A percentile compares a stretch with the other conserved stretches of the same genome.
These are phyloP conservation scores for Euwallacea similis DNA, from an alignment of 1,140 invertebrate genomes.

Conservation along the genomic window DNA sequence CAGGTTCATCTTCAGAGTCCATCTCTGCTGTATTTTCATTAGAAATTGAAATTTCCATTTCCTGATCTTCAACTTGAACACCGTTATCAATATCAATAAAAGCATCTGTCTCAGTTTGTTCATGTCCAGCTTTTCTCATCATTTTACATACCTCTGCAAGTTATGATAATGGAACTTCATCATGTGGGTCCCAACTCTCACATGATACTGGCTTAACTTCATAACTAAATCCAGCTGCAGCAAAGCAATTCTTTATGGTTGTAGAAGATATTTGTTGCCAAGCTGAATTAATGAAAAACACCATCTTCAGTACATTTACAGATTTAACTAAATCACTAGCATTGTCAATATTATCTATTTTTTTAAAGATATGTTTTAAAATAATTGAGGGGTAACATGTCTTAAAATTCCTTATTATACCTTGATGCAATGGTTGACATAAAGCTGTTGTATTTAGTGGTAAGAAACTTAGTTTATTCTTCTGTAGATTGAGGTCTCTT, in stretches of 20 bases:
- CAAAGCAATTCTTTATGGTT: too few species aligned
- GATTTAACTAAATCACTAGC: conserved; percentile 11
- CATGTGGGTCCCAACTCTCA: too few species aligned
- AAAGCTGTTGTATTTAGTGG: conserved; percentile 56
- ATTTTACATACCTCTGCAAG: conserved; percentile 10
- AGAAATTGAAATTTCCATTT: neutral
- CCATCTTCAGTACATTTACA: too few species aligned
- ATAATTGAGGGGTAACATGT: conserved; percentile 43
- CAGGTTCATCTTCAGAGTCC: neutral
- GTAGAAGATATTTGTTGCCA: too few species aligned
- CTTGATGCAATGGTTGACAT: conserved; percentile 58
- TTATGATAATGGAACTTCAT: conserved; percentile 12
- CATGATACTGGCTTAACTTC: too few species aligned
- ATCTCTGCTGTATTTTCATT: neutral
- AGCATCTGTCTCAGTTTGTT: too few species aligned
- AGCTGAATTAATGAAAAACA: too few species aligned
- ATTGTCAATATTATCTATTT: conserved; percentile 1
- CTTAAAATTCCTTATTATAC: conserved; percentile 55
- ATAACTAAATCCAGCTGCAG: too few species aligned
- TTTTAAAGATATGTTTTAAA: conserved; percentile 41
- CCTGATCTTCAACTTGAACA: neutral
- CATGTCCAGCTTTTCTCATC: neutral
- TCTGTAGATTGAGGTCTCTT: conserved; percentile 42
- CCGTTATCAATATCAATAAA: neutral
- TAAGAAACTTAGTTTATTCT: conserved; percentile 54